Conservation (phyloP, 2,113 vertebrate genomes). For the Salvelinus alpinus region DNA sequence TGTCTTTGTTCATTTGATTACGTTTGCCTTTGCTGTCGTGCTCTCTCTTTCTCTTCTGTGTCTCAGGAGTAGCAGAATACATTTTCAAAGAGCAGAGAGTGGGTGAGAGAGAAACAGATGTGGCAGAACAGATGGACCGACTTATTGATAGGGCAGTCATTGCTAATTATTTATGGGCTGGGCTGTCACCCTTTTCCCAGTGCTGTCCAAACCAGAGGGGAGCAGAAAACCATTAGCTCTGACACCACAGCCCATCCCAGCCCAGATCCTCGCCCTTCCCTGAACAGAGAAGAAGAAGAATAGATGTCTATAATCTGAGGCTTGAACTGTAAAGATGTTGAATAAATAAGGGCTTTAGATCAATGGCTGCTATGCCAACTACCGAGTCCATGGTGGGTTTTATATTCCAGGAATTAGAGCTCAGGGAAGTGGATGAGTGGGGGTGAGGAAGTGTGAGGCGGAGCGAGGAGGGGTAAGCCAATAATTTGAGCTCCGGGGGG, state of each 20-base stretch:
- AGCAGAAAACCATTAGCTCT: conserved; percentile 48
- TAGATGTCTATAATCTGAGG: background rate
- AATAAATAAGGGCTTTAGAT: background rate
- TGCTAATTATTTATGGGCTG: conserved; percentile 33
- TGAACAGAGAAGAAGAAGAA: background rate
- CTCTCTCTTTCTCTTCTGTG: background rate
- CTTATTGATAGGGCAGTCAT: conserved; percentile 50
- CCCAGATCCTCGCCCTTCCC: background rate
- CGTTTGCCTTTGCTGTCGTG: conserved; percentile 1
- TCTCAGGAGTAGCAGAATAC: conserved; percentile 10
- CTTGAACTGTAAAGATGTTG: background rate
- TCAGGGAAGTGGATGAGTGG: conserved; percentile 1
- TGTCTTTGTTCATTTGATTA: too few relatives aligned
- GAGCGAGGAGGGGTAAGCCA: background rate
- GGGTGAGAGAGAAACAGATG: conserved; percentile 5
- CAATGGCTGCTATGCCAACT: background rate
- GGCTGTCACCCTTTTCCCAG: conserved; percentile 47
- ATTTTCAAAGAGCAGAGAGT: conserved; percentile 30
- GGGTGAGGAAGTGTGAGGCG: background rate
- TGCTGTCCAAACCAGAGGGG: conserved; percentile 21
- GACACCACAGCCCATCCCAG: background rate
- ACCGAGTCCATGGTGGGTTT: too few relatives aligned
- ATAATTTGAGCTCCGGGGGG: background rate
- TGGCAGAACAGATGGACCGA: conserved; percentile 26
- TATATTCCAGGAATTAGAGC: background rate